phyloP scores from a whole-genome alignment of 2,888 invertebrate genomes.

The Callosobruchus maculatus region DNA sequence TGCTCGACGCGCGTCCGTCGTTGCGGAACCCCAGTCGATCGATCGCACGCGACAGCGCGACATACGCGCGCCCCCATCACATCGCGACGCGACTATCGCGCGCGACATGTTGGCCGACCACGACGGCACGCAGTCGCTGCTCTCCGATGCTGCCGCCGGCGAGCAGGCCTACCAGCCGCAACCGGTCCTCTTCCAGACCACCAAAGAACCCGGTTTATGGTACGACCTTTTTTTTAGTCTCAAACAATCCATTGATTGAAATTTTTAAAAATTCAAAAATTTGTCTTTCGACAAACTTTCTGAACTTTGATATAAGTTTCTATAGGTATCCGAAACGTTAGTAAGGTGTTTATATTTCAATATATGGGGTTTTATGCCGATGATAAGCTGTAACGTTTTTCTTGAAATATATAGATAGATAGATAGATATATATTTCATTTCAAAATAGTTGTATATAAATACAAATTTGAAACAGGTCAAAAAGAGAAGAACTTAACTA shows the following conservation, averaged over 20 bases:
- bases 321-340: no score
- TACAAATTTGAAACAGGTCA: no score
- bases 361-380: no score
- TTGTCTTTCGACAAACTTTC: no score
- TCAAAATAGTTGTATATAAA: no score
- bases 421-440: no score
- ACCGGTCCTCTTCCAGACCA: neutral
- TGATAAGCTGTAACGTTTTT: no score
- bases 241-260: neutral
- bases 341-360: no score
- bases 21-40: neutral
- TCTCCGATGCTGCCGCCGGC: neutral
- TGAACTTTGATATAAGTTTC: no score
- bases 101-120: neutral
- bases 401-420: no score
- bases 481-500: no score
- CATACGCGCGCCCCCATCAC: neutral
- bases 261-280: no score
- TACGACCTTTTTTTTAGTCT: neutral
- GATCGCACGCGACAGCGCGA: neutral
- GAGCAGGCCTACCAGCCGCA: neutral
- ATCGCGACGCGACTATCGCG: neutral
- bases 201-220: neutral
- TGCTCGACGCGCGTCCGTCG: neutral
- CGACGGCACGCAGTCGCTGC: neutral